Conservation (phyloP, 1,140 invertebrate genomes). For the Drosophila miranda region DNA sequence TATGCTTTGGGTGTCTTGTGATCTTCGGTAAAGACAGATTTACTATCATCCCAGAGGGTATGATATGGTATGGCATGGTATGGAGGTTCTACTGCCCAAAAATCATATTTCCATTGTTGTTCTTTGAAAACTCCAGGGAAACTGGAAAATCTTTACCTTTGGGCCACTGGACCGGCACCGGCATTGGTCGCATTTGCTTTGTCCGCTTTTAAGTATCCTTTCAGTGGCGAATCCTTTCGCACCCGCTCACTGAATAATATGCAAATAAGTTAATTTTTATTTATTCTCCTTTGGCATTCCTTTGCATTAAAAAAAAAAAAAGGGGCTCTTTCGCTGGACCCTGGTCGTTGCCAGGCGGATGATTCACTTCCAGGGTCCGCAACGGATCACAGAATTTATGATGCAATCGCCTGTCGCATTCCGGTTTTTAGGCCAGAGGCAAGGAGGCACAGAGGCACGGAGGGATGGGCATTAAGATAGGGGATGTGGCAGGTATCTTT, state of each 20-base stretch:
- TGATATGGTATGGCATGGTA: too few species aligned
- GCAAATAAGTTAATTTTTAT: slow-evolving; percentile 79
- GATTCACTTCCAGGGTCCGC: slow-evolving; percentile 54
- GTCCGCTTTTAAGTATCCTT: too few species aligned
- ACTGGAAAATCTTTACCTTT: too few species aligned
- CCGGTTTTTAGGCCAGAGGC: slow-evolving; percentile 31
- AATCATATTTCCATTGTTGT: too few species aligned
- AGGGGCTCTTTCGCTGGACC: slow-evolving; percentile 6
- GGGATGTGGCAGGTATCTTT: slow-evolving; percentile 70
- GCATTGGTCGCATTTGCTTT: too few species aligned
- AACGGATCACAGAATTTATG: slow-evolving; percentile 67
- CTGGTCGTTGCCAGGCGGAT: slow-evolving; percentile 1
- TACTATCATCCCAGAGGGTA: too few species aligned
- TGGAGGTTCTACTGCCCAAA: too few species aligned
- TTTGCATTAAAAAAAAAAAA: slow-evolving; percentile 16
- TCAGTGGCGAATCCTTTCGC: slow-evolving; percentile 51
- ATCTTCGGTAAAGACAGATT: too few species aligned
- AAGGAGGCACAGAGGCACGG: neutral
- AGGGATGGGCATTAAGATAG: slow-evolving; percentile 17
- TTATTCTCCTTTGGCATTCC: slow-evolving; percentile 54
- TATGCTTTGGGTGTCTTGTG: too few species aligned
- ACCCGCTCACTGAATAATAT: slow-evolving; percentile 66
- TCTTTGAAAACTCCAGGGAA: too few species aligned
- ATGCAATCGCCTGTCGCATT: slow-evolving; percentile 71
- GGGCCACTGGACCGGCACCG: too few species aligned